Percentiles rank a stretch among this genome's conserved stretches.
These are phyloP conservation scores for Apamea sordens DNA, from an alignment of 2,888 invertebrate species.

Conservation along the genomic window DNA sequence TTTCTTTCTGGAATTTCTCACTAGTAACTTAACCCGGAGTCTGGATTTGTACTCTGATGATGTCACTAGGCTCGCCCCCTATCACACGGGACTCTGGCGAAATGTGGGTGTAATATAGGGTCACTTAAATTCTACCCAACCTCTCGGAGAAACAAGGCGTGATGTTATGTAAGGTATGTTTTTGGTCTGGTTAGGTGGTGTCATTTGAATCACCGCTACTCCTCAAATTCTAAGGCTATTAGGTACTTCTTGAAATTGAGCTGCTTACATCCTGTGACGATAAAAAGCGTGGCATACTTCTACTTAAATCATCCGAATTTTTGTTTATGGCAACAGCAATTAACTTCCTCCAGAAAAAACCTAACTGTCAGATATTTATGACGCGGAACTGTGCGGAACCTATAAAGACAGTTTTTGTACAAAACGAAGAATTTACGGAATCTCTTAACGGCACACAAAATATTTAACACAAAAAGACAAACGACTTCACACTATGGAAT, in stretches of 20 bases:
- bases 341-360: constrained; percentile 58
- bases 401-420: constrained; percentile 57
- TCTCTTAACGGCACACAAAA: constrained; percentile 60
- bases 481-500: constrained; percentile 57
- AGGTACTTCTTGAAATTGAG: constrained; percentile 4
- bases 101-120: background rate
- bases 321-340: constrained; percentile 67
- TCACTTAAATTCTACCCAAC: background rate
- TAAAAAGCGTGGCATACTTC: constrained; percentile 43
- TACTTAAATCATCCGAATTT: constrained; percentile 54
- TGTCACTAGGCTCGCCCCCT: background rate
- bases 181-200: background rate
- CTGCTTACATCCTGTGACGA: constrained; percentile 41
- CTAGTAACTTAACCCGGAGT: background rate
- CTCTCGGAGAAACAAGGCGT: background rate
- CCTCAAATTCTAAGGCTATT: background rate
- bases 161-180: background rate
- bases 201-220: background rate
- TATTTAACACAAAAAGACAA: constrained; percentile 61
- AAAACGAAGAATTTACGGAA: constrained; percentile 55
- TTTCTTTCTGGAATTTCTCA: background rate
- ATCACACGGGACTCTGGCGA: background rate
- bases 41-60: background rate
- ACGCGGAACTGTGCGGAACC: constrained; percentile 69
- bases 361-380: constrained; percentile 67